Base-by-base conservation (phyloP, 2,113 vertebrate species). In the Phainopepla nitens region DNA sequence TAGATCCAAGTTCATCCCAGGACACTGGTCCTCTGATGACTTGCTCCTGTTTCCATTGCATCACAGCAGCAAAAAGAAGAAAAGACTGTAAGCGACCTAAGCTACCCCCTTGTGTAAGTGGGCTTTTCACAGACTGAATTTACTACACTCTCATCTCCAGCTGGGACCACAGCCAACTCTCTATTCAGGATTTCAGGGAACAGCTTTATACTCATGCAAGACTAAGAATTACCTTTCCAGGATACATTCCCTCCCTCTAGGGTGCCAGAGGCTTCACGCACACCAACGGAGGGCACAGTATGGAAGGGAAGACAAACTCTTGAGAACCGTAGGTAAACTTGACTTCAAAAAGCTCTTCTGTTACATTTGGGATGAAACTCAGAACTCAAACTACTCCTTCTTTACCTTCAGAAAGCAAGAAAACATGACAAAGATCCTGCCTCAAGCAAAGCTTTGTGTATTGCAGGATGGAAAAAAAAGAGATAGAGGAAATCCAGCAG, bases 111-210 rank as follows among this genome's bases (percentile, higher is more conserved):
- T 49, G 64, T 25, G 22, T 77, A 79, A 87, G 83, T 22, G 16
- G 61, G 90, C 41, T 90, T 93, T 93, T 72, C 82, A 71, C 61
- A 87, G 39, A 42, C 51, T 85, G 86, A 82, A 91, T 89, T 97
- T 82, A 89, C 86, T 89, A 31, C 33, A 29, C 29, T 94, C 33
- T 77, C 61, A 50, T 82, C 61, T 93, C 80, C 65, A 75, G 56
- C 70, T 92, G 62, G 65, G 92, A 87, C 69, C 45, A 72, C 8
- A 72, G 92, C 83, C 90, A 95, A 47, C 39, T 66, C 60, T 60
- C 72, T 89, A 50, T 54, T 80, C 72, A 89, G 72, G 68, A 81
- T 81, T 86, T 66, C 50, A 68, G 71, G 50, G 68, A 93, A 80
- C n/a, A 77, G 70, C 60, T 94, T 95, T 73, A 73, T 45, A 81